Evolutionary conservation across 2,113 vertebrate species (phyloP).

Genomic region (Proteles cristata): DNA sequence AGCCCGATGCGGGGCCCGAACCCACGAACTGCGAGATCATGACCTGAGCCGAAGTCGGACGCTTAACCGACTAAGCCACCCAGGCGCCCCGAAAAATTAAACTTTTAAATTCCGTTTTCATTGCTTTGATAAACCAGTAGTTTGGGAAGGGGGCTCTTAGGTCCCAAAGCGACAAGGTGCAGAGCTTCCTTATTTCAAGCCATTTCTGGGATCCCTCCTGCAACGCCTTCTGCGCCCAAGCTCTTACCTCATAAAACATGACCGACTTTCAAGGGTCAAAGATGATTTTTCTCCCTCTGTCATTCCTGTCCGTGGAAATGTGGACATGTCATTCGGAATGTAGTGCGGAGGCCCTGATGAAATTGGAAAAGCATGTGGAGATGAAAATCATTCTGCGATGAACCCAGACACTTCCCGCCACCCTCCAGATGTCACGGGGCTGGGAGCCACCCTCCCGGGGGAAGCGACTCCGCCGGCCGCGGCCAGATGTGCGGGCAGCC

Average conservation of each 20-base stretch:
- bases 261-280: conserved; percentile 88
- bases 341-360: conserved; percentile 87
- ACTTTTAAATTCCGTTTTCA: not conserved
- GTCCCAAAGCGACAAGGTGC: not conserved
- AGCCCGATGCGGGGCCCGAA: too few relatives aligned
- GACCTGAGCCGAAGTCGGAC: too few relatives aligned
- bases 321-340: conserved; percentile 90
- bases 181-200: not conserved
- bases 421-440: conserved; percentile 93
- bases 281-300: conserved; percentile 87
- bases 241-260: conserved; percentile 86
- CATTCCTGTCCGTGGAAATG: conserved; percentile 87
- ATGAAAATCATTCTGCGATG: conserved; percentile 93
- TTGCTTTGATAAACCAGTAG: not conserved
- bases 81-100: too few relatives aligned
- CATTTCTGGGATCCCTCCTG: conserved; percentile 42
- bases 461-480: conserved; percentile 95
- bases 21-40: too few relatives aligned
- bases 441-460: conserved; percentile 94
- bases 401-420: conserved; percentile 96
- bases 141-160: not conserved
- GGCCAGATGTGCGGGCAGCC: conserved; percentile 98
- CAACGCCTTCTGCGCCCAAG: conserved; percentile 74
- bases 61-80: too few relatives aligned
- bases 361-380: conserved; percentile 95